Evolutionary conservation across 2,888 invertebrate genomes (phyloP), one percentile per base, ranked within the genome.

Genomic region (Ormyrus thymus): DNA sequence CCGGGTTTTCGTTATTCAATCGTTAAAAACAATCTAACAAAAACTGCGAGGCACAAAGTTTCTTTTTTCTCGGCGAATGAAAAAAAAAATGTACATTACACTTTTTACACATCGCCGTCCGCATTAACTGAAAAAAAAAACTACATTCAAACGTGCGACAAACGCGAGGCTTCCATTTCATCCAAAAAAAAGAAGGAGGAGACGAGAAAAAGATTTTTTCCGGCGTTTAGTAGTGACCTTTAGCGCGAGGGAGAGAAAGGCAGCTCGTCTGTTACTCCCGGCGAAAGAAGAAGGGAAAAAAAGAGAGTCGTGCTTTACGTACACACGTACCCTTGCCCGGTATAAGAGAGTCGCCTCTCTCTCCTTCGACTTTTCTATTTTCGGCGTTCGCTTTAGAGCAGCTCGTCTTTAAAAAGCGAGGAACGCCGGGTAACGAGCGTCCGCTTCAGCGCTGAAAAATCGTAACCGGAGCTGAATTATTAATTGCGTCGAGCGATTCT

Each of bases 201-300:
- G 2, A 55, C 8, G 43, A 64, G 43, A 58, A 59, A 66, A 51
- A 59, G 66, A 74, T 66, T 74, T 74, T 66, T 70, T 65, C 59
- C 65, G 59, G 45, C 66, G 66, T 58, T 74, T 66, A 74, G 45
- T 66, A 66, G 74, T 74, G 74, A 74, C 74, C 74, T 74, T 74
- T 66, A 66, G 45, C 59, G 43, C 15, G 48, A 10, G 29, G 7
- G 51, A 65, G 50, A 56, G 46, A 70, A 51, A 56, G 48, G 58
- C 29, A 29, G 10, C 66, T 58, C 58, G 64, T 59, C 51, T 8
- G 64, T 62, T 72, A 45, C 73, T 58, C 13, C 13, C 6, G 9
- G 29, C 7, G 7, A 53, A 29, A 66, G 15, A 66, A 15, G 43
- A 46, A 55, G 51, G 15, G n/a, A 62, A 8, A 9, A 70, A 66